Conservation (phyloP, 1,140 invertebrate species). For the Chlorops oryzae region DNA sequence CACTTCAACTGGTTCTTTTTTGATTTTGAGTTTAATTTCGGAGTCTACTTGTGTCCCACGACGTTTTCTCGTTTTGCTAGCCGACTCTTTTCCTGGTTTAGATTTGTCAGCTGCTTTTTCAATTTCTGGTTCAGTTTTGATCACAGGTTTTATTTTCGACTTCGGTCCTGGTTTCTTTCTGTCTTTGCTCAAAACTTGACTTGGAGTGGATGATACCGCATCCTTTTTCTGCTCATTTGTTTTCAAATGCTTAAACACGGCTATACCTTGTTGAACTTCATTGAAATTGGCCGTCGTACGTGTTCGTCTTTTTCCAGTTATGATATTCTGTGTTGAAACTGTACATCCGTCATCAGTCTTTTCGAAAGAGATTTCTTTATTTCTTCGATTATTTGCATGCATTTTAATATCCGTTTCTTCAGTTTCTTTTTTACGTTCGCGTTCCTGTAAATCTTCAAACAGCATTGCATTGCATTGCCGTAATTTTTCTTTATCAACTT, state of each 20-base stretch:
- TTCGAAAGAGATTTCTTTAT: constrained; percentile 30
- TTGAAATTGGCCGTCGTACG: constrained; percentile 22
- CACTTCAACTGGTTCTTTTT: too few species aligned
- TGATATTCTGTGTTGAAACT: constrained; percentile 39
- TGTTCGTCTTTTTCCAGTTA: constrained; percentile 31
- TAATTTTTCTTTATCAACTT: constrained; percentile 21
- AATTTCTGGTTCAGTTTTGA: too few species aligned
- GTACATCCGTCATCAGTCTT: constrained; percentile 33
- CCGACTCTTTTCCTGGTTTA: too few species aligned
- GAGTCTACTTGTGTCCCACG: too few species aligned
- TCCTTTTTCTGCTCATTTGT: neutral
- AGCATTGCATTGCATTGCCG: constrained; percentile 13
- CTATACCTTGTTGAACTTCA: constrained; percentile 23
- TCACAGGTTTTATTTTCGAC: too few species aligned
- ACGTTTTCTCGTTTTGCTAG: too few species aligned
- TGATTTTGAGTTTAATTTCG: too few species aligned
- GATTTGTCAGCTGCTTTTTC: too few species aligned
- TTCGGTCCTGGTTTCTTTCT: neutral
- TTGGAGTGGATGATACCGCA: neutral
- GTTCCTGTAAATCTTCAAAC: constrained; percentile 22
- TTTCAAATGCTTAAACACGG: constrained; percentile 12
- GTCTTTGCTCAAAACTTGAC: neutral
- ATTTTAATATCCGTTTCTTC: neutral
- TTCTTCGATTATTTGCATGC: neutral
- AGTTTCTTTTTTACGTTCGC: constrained; percentile 4